phyloP scores from a whole-genome alignment of 2,888 invertebrate species.

The Limnephilus lunatus region DNA sequence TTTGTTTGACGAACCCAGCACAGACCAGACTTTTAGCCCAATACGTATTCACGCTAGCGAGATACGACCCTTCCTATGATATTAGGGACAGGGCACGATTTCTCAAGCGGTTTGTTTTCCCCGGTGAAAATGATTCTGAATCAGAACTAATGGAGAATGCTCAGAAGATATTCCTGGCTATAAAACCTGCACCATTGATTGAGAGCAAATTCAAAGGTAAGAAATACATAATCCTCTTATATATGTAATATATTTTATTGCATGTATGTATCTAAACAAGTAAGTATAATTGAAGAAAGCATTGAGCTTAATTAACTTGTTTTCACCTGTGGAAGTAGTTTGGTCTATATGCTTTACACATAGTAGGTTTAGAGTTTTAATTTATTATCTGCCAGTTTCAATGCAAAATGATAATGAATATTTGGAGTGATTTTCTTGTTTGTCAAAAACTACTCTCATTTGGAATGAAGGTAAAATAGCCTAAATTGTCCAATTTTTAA shows the following conservation, averaged over 20 bases:
- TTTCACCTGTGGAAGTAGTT: background rate
- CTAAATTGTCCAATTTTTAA: too few relatives aligned
- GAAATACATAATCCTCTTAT: background rate
- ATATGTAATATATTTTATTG: background rate
- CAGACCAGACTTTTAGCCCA: constrained; percentile 92
- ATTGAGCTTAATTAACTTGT: background rate
- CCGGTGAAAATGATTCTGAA: constrained; percentile 72
- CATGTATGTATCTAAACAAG: background rate
- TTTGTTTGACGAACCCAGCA: constrained; percentile 91
- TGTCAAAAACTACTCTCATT: too few relatives aligned
- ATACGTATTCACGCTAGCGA: constrained; percentile 95
- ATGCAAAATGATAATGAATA: too few relatives aligned
- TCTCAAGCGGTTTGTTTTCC: constrained; percentile 88
- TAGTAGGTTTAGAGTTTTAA: too few relatives aligned
- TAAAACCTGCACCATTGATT: constrained; percentile 95
- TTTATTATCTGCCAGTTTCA: too few relatives aligned
- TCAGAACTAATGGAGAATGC: constrained; percentile 82
- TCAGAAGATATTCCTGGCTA: constrained; percentile 90
- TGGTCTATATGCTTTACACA: too few relatives aligned
- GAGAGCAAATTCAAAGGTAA: constrained; percentile 89
- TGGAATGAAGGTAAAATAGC: too few relatives aligned
- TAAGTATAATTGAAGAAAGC: background rate
- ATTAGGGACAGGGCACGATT: constrained; percentile 96
- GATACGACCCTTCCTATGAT: constrained; percentile 98
- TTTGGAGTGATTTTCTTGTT: too few relatives aligned